Percentiles rank a stretch among this genome's conserved stretches.
These are phyloP conservation scores for Enteromius argenteus DNA, from an alignment of 2,797 vertebrate species.

Conservation along the genomic window DNA sequence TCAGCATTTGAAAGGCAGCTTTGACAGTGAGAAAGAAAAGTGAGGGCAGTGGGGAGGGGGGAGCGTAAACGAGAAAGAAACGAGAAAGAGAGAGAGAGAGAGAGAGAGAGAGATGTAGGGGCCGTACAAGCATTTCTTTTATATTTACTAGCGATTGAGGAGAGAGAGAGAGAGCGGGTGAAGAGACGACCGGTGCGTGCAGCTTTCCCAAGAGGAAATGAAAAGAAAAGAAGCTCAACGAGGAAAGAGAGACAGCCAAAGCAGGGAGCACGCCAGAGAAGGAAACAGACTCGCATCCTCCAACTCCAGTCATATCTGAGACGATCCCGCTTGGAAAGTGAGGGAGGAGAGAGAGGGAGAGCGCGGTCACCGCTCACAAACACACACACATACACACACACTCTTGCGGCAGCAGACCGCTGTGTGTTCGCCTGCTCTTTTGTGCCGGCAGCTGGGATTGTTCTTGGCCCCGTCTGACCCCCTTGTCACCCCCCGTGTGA, in stretches of 20 bases:
- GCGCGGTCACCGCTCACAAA: constrained; percentile 67
- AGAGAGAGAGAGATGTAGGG: constrained; percentile 75
- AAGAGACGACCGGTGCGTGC: constrained; percentile 80
- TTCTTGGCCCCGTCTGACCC: constrained; percentile 60
- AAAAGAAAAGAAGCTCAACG: constrained; percentile 79
- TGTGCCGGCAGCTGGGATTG: constrained; percentile 59
- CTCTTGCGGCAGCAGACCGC: constrained; percentile 67
- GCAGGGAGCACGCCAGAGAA: constrained; percentile 59
- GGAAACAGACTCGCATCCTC: constrained; percentile 44
- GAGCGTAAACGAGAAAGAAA: constrained; percentile 66
- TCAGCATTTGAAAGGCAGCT: constrained; percentile 89
- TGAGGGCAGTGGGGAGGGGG: constrained; percentile 63
- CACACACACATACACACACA: constrained; percentile 46
- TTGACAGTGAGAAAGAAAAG: constrained; percentile 83
- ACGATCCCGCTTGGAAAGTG: constrained; percentile 58
- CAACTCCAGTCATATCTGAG: constrained; percentile 62
- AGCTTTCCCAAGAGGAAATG: constrained; percentile 84
- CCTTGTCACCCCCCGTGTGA: constrained; percentile 54
- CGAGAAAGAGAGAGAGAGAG: constrained; percentile 66
- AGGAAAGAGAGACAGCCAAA: constrained; percentile 78
- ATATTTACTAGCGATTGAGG: constrained; percentile 84
- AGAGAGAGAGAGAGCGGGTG: constrained; percentile 69
- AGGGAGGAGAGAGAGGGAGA: constrained; percentile 65
- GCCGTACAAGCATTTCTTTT: constrained; percentile 86
- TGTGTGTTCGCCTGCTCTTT: constrained; percentile 51